A percentile compares a stretch with the other conserved stretches of the same genome.
phyloP scores from a whole-genome alignment of 2,113 vertebrate species.

The Anhinga rufa region DNA sequence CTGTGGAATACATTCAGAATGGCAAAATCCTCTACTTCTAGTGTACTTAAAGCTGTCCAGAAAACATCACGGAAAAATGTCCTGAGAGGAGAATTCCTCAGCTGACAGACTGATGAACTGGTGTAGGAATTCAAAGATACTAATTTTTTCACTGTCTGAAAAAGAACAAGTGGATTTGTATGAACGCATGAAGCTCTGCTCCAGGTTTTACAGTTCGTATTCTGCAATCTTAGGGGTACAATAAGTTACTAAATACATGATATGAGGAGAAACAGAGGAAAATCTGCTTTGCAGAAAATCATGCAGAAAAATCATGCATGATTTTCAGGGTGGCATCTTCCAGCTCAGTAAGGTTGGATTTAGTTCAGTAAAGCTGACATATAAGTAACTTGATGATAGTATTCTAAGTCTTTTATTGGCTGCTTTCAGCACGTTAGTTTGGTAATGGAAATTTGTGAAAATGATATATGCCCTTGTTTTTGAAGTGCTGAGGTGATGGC shows the following conservation, averaged over 20 bases:
- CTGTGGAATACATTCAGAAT: not conserved
- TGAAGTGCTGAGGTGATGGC: not conserved
- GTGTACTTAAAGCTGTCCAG: not conserved
- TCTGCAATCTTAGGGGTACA: not conserved
- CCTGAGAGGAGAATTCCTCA: not conserved
- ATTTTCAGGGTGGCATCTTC: not conserved
- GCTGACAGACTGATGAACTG: not conserved
- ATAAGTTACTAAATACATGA: fast-evolving
- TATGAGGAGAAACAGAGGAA: not conserved
- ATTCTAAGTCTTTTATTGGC: not conserved
- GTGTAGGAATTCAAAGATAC: not conserved
- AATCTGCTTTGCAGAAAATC: not conserved
- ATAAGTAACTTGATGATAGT: not conserved
- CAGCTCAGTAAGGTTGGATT: not conserved
- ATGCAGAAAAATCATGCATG: not conserved
- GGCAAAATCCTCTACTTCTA: not conserved
- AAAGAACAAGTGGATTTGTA: not conserved
- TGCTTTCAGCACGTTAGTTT: not conserved
- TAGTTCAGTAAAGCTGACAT: not conserved
- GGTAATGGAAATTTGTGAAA: not conserved
- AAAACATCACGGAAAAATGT: not conserved
- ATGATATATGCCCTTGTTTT: not conserved
- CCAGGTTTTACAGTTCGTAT: not conserved
- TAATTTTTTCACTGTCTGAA: not conserved
- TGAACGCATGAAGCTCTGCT: not conserved